A percentile compares a stretch with the other conserved stretches of the same genome.
These are phyloP conservation scores for Cryptomyrus ogoouensis DNA, from an alignment of 2,113 vertebrate species.

Conservation along the genomic window DNA sequence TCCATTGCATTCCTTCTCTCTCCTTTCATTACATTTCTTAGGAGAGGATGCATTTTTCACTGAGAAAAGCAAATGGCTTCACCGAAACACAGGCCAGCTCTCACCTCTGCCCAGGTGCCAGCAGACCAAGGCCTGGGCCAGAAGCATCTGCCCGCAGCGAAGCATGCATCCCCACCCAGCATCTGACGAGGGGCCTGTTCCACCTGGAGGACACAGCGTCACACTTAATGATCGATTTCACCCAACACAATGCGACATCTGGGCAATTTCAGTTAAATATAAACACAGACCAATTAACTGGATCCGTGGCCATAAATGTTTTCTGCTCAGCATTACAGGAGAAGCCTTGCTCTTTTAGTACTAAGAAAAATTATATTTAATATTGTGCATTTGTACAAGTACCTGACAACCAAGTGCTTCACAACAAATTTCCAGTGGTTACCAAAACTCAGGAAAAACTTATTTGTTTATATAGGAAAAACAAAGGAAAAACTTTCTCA, in stretches of 20 bases:
- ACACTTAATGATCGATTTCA: not conserved
- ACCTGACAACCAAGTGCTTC: not conserved
- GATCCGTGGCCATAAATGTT: not conserved
- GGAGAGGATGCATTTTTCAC: not conserved
- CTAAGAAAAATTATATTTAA: not conserved
- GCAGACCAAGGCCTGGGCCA: constrained; percentile 76
- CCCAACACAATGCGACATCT: not conserved
- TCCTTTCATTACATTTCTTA: not conserved
- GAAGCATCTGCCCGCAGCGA: constrained; percentile 86
- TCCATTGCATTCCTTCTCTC: not conserved
- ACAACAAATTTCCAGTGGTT: not conserved
- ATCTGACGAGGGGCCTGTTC: constrained; percentile 79
- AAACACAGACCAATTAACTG: not conserved
- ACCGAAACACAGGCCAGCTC: not conserved
- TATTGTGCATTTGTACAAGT: not conserved
- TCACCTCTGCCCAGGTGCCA: constrained; percentile 74
- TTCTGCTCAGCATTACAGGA: not conserved
- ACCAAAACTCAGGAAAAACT: not conserved
- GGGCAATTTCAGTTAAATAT: not conserved
- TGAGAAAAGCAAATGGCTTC: not conserved
- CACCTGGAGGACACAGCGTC: constrained; percentile 52
- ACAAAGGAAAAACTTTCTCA: not conserved
- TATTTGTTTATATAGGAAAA: not conserved
- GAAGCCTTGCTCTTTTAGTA: not conserved
- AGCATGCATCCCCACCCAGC: constrained; percentile 86